Evolutionary conservation across 2,888 invertebrate species (phyloP), one percentile per base, ranked within the genome.

Genomic region (Chrysomela aeneicollis): DNA sequence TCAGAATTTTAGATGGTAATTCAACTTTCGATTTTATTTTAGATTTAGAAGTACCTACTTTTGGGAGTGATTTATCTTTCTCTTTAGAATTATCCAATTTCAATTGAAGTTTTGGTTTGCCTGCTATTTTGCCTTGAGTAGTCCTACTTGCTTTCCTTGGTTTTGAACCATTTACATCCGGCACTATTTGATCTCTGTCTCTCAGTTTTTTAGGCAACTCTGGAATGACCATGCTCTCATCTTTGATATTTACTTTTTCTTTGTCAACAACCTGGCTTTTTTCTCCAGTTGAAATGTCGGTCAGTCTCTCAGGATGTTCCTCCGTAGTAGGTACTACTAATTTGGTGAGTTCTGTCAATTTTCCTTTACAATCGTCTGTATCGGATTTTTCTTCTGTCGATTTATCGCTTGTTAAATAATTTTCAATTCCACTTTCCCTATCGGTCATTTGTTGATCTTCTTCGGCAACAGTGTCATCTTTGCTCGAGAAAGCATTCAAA

Each of bases 401-500:
- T 57, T 74, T 77, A 47, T 74, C 75, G 49, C 71, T 70, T 1
- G 71, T 59, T 30, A 72, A 61, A 55, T 71, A 70, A 54, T 73
- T 71, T 49, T 74, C 74, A 22, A 73, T 57, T 21, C 74, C 74
- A 53, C 75, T 72, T 47, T 74, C 73, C 51, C 64, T 71, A 22
- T 73, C 75, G 17, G 73, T 75, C 52, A 64, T 84, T 17, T 84
- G 76, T 78, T 90, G 90, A 70, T 92, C 91, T 64, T 88, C 87
- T 73, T 89, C 88, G 72, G 90, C 94, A 0, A 94, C 90, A 0
- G 94, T 94, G 78, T 94, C 94, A 78, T 94, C 94, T 82, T 94
- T 94, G 21, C 93, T 93, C 1, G 94, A 94, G 79, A 94, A 93
- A 0, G 94, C 92, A 81, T 93, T 92, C 81, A 92, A 89, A 6